Evolutionary conservation across 2,797 vertebrate genomes (phyloP).

Genomic region (Gallinago nigripennis): DNA sequence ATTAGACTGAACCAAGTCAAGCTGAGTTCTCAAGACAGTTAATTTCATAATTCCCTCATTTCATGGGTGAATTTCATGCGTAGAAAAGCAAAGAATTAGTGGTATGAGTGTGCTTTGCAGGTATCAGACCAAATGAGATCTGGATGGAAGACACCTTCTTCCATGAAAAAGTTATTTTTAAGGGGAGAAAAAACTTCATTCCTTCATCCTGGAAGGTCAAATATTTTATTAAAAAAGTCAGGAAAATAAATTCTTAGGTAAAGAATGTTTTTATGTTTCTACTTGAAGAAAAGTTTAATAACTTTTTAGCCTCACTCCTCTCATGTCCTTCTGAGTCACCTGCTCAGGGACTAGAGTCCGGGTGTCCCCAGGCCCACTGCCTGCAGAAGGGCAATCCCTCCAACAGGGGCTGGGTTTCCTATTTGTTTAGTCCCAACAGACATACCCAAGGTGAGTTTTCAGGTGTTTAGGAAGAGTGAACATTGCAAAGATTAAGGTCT

Average conservation of each 20-base stretch:
- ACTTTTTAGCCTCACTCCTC: background rate
- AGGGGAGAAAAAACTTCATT: background rate
- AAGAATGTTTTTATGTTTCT: background rate
- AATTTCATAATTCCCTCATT: constrained; percentile 53
- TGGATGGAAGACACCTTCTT: constrained; percentile 14
- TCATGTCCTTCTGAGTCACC: background rate
- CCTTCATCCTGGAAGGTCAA: constrained; percentile 34
- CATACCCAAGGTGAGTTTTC: background rate
- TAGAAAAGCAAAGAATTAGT: constrained; percentile 31
- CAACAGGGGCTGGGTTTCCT: background rate
- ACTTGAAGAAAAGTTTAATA: background rate
- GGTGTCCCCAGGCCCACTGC: background rate
- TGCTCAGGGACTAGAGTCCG: accelerated
- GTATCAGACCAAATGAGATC: constrained; percentile 6
- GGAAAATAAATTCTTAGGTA: constrained; percentile 21
- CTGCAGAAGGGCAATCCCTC: background rate
- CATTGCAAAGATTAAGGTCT: background rate
- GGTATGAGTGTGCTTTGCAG: background rate
- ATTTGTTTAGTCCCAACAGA: background rate
- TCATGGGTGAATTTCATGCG: constrained; percentile 53
- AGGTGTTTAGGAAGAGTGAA: background rate
- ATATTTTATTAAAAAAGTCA: constrained; percentile 44
- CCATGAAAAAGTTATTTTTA: constrained; percentile 49
- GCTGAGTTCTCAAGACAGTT: constrained; percentile 34
- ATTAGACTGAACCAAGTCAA: constrained; percentile 6